A percentile compares a stretch with the other conserved stretches of the same genome.
phyloP scores from a whole-genome alignment of 2,797 vertebrate genomes.

The Argyrosomus regius region DNA sequence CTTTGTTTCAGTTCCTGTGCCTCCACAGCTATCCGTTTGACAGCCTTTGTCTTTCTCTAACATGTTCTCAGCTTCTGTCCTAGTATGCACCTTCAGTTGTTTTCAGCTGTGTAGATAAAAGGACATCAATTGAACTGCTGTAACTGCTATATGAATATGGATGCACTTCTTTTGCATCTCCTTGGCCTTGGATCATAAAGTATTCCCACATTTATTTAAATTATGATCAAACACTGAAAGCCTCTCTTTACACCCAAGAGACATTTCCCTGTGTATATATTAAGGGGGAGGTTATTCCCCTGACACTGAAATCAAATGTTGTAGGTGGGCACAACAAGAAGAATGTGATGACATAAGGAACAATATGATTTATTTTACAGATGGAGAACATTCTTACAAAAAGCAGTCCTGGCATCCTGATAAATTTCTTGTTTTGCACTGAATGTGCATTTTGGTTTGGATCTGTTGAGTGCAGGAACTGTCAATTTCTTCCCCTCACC shows the following conservation, averaged over 20 bases:
- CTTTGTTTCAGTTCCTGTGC: background rate
- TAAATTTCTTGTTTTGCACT: background rate
- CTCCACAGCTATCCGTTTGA: slow-evolving; percentile 4
- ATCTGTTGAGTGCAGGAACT: background rate
- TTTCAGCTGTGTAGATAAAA: slow-evolving; percentile 52
- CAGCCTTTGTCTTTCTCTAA: slow-evolving; percentile 34
- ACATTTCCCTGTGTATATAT: background rate
- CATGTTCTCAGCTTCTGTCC: slow-evolving; percentile 19
- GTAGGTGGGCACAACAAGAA: background rate
- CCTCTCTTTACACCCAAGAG: slow-evolving; percentile 7
- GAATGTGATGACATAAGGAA: background rate
- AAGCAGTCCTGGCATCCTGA: background rate
- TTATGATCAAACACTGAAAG: slow-evolving; percentile 21
- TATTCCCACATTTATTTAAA: slow-evolving; percentile 45
- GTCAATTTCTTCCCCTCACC: background rate
- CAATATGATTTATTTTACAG: background rate
- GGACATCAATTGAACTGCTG: slow-evolving; percentile 46
- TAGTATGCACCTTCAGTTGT: slow-evolving; percentile 28
- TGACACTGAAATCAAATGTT: background rate
- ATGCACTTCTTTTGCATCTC: slow-evolving; percentile 31
- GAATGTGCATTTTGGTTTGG: background rate
- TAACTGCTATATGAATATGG: slow-evolving; percentile 51
- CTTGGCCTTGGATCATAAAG: slow-evolving; percentile 50
- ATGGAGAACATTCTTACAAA: background rate
- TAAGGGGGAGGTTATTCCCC: background rate